Evolutionary conservation across 2,113 vertebrate species (phyloP), one percentile per base, ranked within the genome.

Genomic region (Lagenorhynchus albirostris): DNA sequence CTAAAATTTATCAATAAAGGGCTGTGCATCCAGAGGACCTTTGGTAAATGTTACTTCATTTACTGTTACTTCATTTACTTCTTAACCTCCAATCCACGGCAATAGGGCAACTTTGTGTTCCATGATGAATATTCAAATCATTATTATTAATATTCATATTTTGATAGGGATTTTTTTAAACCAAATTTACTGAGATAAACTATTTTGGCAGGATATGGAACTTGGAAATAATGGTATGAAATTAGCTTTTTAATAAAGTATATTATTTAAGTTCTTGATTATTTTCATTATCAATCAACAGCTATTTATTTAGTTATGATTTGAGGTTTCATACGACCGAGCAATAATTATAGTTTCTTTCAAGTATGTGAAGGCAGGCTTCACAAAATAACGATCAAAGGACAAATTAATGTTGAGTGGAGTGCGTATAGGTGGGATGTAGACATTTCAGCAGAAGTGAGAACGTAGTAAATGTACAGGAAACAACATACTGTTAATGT

Each of bases 301-400:
- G 60, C 91, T 95, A 4, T 97, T 96, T 92, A 93, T 88, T 95
- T 79, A 91, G 80, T 85, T 65, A 74, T 68, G 44, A 81, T 96
- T 33, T 55, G 70, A 89, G 10, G 63, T 94, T 96, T 95, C 68
- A 80, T 76, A 33, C 9, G 67, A 87, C 68, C 76, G 95, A 97
- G 41, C 68, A 92, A 83, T 97, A 95, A 96, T 97, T 80, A 80
- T 91, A 80, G 86, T 87, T 87, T 95, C 76, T 97, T 95, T 98
- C 95, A 94, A 87, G 55, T 70, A 55, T 71, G 47, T 89, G 68
- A 94, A 97, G 77, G 87, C 38, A 91, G 53, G 17, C 20, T 26
- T 97, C 63, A 73, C 73, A 87, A 96, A 95, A 93, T 94, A 94
- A 82, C 62, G 81, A 93, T 94, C 84, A 91, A 81, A 33, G 11